phyloP scores from a whole-genome alignment of 2,113 vertebrate species.

The Coturnix japonica region DNA sequence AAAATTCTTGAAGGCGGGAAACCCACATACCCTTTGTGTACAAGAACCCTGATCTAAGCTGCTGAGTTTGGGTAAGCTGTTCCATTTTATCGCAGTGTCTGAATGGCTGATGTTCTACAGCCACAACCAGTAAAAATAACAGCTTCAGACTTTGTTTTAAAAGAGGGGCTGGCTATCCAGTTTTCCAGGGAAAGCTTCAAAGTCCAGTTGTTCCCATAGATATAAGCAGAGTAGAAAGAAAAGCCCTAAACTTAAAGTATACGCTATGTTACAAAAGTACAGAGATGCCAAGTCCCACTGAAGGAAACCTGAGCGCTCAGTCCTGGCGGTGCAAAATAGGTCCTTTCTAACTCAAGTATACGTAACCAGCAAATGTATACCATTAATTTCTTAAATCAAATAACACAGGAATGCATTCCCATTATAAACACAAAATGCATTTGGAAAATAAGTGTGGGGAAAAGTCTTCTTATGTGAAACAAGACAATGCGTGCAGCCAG shows the following conservation, averaged over 20 bases:
- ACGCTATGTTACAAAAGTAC: not conserved
- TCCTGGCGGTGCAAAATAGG: not conserved
- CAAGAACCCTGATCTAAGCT: not conserved
- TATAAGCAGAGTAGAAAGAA: not conserved
- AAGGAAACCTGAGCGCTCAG: not conserved
- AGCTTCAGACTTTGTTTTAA: not conserved
- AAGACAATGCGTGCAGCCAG: not conserved
- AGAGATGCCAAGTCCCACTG: not conserved
- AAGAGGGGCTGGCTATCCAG: not conserved
- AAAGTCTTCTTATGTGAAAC: not conserved
- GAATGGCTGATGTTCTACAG: not conserved
- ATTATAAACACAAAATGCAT: not conserved
- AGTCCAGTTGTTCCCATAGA: not conserved
- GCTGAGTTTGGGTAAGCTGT: not conserved
- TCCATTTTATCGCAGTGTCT: not conserved
- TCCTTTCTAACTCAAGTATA: not conserved
- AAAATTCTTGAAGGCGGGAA: not conserved
- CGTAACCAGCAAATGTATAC: not conserved
- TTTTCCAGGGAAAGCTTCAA: not conserved
- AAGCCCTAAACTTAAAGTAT: not conserved
- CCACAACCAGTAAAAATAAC: not conserved
- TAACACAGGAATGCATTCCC: not conserved
- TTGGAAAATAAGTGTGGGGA: not conserved
- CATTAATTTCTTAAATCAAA: constrained; percentile 10
- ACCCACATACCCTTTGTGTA: not conserved